These are phyloP conservation scores for Centroberyx gerrardi DNA, from an alignment of 2,797 vertebrate species.

Conservation along the genomic window DNA sequence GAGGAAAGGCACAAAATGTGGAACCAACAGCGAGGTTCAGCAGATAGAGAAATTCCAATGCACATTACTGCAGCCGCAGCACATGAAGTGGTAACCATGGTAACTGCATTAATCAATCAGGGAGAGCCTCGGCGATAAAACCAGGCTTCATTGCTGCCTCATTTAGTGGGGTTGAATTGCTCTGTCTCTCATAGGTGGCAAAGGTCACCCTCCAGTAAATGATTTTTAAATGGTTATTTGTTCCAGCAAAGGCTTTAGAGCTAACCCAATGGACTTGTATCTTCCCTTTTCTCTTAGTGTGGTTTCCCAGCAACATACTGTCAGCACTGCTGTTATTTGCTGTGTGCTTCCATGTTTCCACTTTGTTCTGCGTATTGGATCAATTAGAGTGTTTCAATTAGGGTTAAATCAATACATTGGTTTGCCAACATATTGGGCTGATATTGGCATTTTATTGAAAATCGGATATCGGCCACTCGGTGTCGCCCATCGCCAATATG, in stretches of 20 bases:
- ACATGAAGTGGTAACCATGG: slow-evolving; percentile 61
- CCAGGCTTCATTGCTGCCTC: slow-evolving; percentile 2
- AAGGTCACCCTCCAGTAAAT: neutral
- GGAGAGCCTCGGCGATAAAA: slow-evolving; percentile 15
- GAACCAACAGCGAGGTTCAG: neutral
- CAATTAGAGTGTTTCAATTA: too few relatives aligned
- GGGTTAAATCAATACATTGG: too few relatives aligned
- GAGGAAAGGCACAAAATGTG: neutral
- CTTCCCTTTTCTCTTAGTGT: too few relatives aligned
- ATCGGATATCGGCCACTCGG: too few relatives aligned
- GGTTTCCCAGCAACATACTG: too few relatives aligned
- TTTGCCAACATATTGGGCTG: too few relatives aligned
- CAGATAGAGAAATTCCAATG: slow-evolving; percentile 33
- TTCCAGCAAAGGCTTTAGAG: neutral
- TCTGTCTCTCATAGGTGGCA: neutral
- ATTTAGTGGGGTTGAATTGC: neutral
- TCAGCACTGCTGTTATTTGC: too few relatives aligned
- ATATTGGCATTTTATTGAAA: too few relatives aligned
- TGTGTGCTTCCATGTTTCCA: neutral
- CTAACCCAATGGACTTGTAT: neutral
- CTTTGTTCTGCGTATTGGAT: too few relatives aligned
- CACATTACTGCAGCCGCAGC: slow-evolving; percentile 33
- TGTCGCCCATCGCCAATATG: too few relatives aligned
- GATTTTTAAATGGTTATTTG: neutral
- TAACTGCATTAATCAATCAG: slow-evolving; percentile 42